Percentiles rank a stretch among this genome's conserved stretches.
Evolutionary conservation across 2,888 invertebrate genomes (phyloP).

Genomic region (Melieria crassipennis): DNA sequence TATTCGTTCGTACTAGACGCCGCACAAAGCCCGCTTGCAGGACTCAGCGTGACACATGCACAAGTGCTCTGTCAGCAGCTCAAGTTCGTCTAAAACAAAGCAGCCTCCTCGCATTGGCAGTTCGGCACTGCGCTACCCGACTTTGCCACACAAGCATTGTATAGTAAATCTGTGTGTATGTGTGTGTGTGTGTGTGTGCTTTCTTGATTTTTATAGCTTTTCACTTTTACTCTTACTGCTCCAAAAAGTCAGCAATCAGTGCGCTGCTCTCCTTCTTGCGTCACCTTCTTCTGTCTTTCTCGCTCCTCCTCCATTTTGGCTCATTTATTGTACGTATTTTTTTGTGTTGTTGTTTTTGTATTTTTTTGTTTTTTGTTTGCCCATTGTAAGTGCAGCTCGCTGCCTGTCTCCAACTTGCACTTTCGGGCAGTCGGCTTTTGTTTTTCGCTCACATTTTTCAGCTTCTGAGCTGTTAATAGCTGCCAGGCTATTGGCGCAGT

Average conservation of each 20-base stretch:
- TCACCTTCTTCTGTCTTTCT: background rate
- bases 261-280: background rate
- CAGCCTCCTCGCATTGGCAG: background rate
- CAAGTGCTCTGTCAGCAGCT: slow-evolving; percentile 49
- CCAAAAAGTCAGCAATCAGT: background rate
- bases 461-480: slow-evolving; percentile 25
- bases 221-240: slow-evolving; percentile 19
- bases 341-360: background rate
- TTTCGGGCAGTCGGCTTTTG: slow-evolving; percentile 26
- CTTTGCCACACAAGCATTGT: background rate
- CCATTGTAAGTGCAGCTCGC: background rate
- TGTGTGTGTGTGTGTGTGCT: background rate
- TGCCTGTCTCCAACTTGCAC: slow-evolving; percentile 31
- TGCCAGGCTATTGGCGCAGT: slow-evolving; percentile 33
- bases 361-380: slow-evolving; percentile 1
- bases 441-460: background rate
- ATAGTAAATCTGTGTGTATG: too few species aligned
- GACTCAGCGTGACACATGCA: slow-evolving; percentile 57
- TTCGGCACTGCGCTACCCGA: background rate
- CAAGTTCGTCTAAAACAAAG: slow-evolving; percentile 10
- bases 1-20: too few species aligned
- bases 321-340: background rate
- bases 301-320: background rate
- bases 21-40: too few species aligned
- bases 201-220: slow-evolving; percentile 1